Percentiles rank a stretch among this genome's conserved stretches.
Evolutionary conservation across 2,888 invertebrate species (phyloP).

Genomic region (Zeuzera pyrina): DNA sequence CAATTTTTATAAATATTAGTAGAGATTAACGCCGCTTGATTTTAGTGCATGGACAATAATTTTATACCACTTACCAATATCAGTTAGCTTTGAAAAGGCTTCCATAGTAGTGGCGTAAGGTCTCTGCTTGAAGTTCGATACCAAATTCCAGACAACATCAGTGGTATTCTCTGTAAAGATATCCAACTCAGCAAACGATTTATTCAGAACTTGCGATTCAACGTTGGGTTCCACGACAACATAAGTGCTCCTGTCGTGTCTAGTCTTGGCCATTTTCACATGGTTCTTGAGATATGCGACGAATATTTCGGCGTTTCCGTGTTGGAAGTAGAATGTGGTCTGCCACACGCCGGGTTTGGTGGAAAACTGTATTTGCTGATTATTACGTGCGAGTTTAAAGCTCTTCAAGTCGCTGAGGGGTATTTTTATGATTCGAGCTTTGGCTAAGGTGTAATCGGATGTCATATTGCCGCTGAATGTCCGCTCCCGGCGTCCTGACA

Average conservation of each 20-base stretch:
- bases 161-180: slow-evolving; percentile 81
- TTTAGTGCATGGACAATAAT: no score
- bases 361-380: slow-evolving; percentile 59
- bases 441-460: slow-evolving; percentile 53
- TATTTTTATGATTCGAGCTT: slow-evolving; percentile 55
- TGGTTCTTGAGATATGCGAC: slow-evolving; percentile 75
- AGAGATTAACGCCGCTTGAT: no score
- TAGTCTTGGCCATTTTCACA: slow-evolving; percentile 77
- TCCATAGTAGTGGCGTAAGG: slow-evolving; percentile 89
- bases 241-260: slow-evolving; percentile 76
- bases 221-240: slow-evolving; percentile 78
- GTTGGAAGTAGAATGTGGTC: slow-evolving; percentile 89
- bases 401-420: slow-evolving; percentile 52
- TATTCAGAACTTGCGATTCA: slow-evolving; percentile 79
- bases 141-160: slow-evolving; percentile 76
- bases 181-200: slow-evolving; percentile 90
- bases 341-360: slow-evolving; percentile 73
- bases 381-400: slow-evolving; percentile 51
- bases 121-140: slow-evolving; percentile 67
- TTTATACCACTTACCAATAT: slow-evolving; percentile 77
- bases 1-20: no score
- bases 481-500: slow-evolving; percentile 73
- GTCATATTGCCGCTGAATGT: slow-evolving; percentile 72
- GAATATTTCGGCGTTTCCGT: slow-evolving; percentile 88
- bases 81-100: slow-evolving; percentile 89